These are phyloP conservation scores for Odontomyia ornata DNA, from an alignment of 2,888 invertebrate genomes.

Conservation along the genomic window DNA sequence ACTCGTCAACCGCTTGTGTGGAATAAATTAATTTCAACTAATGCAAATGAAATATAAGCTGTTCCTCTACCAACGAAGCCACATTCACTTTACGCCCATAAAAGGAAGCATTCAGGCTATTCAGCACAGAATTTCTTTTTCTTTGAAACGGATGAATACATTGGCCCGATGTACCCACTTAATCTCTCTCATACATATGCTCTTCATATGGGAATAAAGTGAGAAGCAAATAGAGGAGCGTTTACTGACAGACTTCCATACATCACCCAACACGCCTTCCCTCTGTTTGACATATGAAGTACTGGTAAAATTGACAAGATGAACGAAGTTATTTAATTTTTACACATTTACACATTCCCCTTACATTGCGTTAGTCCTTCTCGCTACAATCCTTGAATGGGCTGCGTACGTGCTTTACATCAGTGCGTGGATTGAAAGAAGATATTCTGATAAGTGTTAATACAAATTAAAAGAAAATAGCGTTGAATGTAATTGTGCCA, in stretches of 20 bases:
- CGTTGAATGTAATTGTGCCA: no score
- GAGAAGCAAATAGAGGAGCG: neutral
- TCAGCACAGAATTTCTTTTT: neutral
- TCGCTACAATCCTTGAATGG: no score
- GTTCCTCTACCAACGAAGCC: conserved; percentile 18
- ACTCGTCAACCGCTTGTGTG: conserved; percentile 21
- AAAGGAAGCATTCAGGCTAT: neutral
- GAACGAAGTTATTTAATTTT: no score
- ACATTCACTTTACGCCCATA: neutral
- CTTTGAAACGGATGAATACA: neutral
- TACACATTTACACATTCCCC: no score
- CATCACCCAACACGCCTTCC: neutral
- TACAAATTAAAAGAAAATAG: no score
- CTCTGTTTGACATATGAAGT: neutral
- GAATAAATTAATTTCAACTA: conserved; percentile 41
- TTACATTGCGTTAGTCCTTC: no score
- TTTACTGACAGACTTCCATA: neutral
- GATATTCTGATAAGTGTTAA: no score
- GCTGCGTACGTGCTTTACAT: no score
- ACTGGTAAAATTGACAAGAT: neutral
- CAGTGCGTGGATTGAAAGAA: no score
- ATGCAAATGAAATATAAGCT: conserved; percentile 42
- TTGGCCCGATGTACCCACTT: neutral
- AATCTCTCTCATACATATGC: neutral
- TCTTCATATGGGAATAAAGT: neutral